phyloP scores from a whole-genome alignment of 2,113 vertebrate genomes.

The Oreotrochilus melanogaster region DNA sequence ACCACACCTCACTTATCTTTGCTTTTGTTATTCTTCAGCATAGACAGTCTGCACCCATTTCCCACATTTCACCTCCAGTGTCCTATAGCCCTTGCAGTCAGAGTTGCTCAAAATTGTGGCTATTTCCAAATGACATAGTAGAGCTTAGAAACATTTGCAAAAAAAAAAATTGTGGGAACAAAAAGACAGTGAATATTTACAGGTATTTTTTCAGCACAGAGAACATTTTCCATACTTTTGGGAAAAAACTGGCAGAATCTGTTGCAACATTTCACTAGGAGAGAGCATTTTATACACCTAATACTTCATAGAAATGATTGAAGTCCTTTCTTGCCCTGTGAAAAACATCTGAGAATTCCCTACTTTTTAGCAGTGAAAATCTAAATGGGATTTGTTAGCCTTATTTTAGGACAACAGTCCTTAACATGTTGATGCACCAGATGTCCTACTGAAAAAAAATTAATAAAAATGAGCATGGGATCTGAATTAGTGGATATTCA shows the following conservation, averaged over 20 bases:
- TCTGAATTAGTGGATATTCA: slow-evolving; percentile 15
- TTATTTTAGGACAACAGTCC: slow-evolving; percentile 44
- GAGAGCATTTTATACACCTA: not conserved
- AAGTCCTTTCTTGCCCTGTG: not conserved
- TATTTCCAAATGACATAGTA: not conserved
- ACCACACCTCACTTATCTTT: not conserved
- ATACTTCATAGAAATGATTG: slow-evolving; percentile 9
- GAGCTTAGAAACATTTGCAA: not conserved
- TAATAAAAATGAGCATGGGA: slow-evolving; percentile 12
- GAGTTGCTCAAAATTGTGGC: not conserved
- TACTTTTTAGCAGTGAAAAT: not conserved
- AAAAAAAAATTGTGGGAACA: not conserved
- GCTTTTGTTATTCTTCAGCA: not conserved
- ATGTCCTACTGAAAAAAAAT: not conserved
- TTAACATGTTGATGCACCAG: slow-evolving; percentile 42
- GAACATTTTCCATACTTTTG: not conserved
- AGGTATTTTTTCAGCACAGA: not conserved
- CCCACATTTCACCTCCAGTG: not conserved
- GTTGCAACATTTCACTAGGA: not conserved
- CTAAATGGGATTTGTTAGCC: slow-evolving; percentile 32
- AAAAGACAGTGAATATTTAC: not conserved
- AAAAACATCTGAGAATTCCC: slow-evolving; percentile 11
- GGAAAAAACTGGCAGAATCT: slow-evolving; percentile 7
- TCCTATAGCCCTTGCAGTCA: not conserved
- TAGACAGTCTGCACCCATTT: not conserved